Evolutionary conservation across 1,140 invertebrate genomes (phyloP).

Genomic region (Araneus ventricosus): DNA sequence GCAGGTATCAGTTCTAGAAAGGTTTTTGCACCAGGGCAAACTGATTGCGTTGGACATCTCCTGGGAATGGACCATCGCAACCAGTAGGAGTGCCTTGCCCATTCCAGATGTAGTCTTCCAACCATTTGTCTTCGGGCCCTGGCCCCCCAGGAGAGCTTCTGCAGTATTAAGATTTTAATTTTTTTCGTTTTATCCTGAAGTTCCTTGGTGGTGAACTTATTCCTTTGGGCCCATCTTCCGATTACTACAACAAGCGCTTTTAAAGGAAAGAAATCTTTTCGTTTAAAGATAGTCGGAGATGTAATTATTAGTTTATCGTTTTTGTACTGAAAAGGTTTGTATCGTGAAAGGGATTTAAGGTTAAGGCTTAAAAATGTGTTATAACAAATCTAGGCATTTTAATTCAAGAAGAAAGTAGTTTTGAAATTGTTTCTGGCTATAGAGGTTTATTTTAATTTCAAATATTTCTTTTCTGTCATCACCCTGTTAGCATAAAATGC

Average conservation of each 20-base stretch:
- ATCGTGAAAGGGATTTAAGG: too few species aligned
- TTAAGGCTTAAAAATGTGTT: too few species aligned
- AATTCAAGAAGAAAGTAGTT: too few species aligned
- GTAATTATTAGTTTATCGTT: too few species aligned
- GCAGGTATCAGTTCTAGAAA: neutral
- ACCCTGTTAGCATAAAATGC: too few species aligned
- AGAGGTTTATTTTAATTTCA: too few species aligned
- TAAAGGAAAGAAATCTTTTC: neutral
- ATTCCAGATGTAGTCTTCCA: neutral
- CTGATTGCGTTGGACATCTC: conserved; percentile 6
- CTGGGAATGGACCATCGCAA: neutral
- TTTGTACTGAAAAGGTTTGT: too few species aligned
- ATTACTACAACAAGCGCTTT: neutral
- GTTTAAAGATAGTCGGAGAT: too few species aligned
- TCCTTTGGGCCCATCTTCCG: conserved; percentile 12
- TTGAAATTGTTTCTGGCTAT: too few species aligned
- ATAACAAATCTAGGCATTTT: too few species aligned
- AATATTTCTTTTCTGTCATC: too few species aligned
- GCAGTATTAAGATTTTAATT: conserved; percentile 15
- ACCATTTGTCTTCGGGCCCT: conserved; percentile 2
- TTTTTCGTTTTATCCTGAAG: neutral
- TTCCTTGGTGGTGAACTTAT: neutral
- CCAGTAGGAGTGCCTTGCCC: neutral
- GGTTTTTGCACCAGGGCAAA: neutral
- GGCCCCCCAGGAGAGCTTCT: neutral